Evolutionary conservation across 2,888 invertebrate genomes (phyloP), one percentile per base, ranked within the genome.

Genomic region (Chrysomela aeneicollis): DNA sequence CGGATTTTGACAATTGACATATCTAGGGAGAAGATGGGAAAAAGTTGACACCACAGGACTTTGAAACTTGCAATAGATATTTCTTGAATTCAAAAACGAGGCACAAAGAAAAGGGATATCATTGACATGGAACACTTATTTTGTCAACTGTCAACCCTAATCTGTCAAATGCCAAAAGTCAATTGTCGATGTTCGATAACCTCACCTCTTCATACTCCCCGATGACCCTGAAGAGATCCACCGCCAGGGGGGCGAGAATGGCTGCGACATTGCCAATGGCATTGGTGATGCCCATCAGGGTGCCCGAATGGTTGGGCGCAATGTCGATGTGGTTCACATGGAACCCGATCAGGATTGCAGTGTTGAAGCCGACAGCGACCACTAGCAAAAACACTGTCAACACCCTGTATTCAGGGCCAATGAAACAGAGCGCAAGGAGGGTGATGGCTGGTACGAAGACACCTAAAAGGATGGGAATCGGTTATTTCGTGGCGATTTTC

Each of bases 241-340:
- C 91, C 22, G 89, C 85, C 1, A 92, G 82, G 0, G 94, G 94
- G 0, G 93, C 93, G 72, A 93, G 83, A 68, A 94, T 90, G 62
- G 93, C 92, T 81, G 91, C 90, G 10, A 93, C 83, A 74, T 92
- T 93, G 0, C 91, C 90, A 15, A 87, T 83, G 8, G 90, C 90
- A 78, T 94, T 94, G 1, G 93, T 93, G 73, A 94, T 89, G 6
- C 94, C 94, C 92, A 94, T 93, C 71, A 94, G 82, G 0, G 90
- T 89, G 32, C 94, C 94, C 3, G 94, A 92, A 79, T 91, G 92
- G 79, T 92, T 92, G 0, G 94, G 93, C 2, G 94, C 90, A 57
- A 95, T 84, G 82, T 94, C 94, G 68, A 95, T 91, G 77, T 94
- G 94, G 72, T 93, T 94, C 18, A 89, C 86, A 85, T 89, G 87